Conservation (phyloP, 2,888 invertebrate genomes). For the Philhelius pedissequus region DNA sequence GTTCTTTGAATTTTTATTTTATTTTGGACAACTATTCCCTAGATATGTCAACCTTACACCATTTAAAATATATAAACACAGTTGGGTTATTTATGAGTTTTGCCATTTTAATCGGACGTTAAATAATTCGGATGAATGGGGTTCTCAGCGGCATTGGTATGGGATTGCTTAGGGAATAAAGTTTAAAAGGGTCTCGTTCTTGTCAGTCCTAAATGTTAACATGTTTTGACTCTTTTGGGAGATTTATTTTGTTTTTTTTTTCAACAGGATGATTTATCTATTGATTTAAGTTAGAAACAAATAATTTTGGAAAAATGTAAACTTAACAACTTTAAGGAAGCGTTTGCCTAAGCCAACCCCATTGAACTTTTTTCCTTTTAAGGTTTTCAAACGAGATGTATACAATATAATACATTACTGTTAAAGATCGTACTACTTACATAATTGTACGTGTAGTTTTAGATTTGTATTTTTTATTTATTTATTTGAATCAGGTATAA, state of each 20-base stretch:
- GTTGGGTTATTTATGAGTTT: conserved; percentile 54
- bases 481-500: too few species aligned
- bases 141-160: not conserved
- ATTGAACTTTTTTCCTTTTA: not conserved
- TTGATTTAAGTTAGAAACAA: not conserved
- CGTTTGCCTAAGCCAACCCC: too few species aligned
- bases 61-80: conserved; percentile 30
- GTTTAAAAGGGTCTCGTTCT: not conserved
- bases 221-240: not conserved
- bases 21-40: conserved; percentile 1
- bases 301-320: not conserved
- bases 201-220: not conserved
- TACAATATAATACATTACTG: not conserved
- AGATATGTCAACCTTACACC: conserved; percentile 21
- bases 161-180: not conserved
- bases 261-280: not conserved
- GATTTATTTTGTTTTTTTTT: not conserved
- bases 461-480: too few species aligned
- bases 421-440: too few species aligned
- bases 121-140: conserved; percentile 5
- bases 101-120: conserved; percentile 21
- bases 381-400: not conserved
- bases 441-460: too few species aligned
- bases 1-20: not conserved
- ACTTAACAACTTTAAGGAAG: not conserved